A percentile compares a stretch with the other conserved stretches of the same genome.
Evolutionary conservation across 2,888 invertebrate genomes (phyloP).

Genomic region (Polydrusus pterygomalis): DNA sequence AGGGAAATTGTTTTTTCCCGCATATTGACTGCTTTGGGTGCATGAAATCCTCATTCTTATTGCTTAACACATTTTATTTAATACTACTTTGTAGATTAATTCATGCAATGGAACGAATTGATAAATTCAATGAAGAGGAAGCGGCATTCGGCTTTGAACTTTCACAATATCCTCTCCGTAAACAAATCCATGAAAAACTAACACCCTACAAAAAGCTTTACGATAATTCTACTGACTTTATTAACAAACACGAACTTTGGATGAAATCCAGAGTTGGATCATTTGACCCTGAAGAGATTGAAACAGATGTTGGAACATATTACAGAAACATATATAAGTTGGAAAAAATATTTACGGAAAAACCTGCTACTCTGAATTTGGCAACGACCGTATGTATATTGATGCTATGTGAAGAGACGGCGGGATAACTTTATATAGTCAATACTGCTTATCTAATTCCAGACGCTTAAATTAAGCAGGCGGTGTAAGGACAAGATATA

Average conservation of each 20-base stretch:
- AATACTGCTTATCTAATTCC: no score
- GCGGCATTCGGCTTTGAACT: slow-evolving; percentile 89
- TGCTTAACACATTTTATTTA: not conserved
- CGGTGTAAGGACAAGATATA: no score
- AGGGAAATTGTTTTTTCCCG: no score
- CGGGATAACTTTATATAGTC: no score
- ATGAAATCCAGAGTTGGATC: slow-evolving; percentile 88
- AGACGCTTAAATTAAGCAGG: no score
- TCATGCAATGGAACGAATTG: slow-evolving; percentile 85
- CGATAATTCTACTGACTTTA: slow-evolving; percentile 91
- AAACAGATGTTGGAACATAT: slow-evolving; percentile 81
- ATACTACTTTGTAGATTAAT: slow-evolving; percentile 73
- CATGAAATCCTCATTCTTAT: no score
- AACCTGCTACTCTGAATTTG: slow-evolving; percentile 83
- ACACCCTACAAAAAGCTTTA: slow-evolving; percentile 91
- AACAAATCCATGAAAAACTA: slow-evolving; percentile 85
- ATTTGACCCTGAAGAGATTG: slow-evolving; percentile 92
- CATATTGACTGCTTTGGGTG: no score
- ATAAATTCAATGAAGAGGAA: slow-evolving; percentile 94
- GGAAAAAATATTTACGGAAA: slow-evolving; percentile 89
- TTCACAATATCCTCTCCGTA: slow-evolving; percentile 91
- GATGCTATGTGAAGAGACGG: not conserved
- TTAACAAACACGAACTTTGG: slow-evolving; percentile 89
- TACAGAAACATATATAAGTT: slow-evolving; percentile 89
- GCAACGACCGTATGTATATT: slow-evolving; percentile 76